These are phyloP conservation scores for Coreoperca whiteheadi DNA, from an alignment of 2,113 vertebrate genomes.

Conservation along the genomic window DNA sequence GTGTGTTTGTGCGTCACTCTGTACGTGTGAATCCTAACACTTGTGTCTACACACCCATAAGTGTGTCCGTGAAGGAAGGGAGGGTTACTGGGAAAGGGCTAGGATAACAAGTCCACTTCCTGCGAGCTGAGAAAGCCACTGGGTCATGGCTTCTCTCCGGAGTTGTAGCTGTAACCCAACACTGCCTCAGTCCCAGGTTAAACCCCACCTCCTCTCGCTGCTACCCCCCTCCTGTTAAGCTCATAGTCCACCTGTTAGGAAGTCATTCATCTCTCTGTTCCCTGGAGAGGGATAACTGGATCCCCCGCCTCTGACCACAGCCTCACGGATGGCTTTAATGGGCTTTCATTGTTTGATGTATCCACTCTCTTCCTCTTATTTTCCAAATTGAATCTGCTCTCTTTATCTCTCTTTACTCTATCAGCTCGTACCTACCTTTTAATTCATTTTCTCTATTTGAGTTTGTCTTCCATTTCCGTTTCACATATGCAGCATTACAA, in stretches of 20 bases:
- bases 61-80: neutral
- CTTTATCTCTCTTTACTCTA: conserved; percentile 28
- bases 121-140: conserved; percentile 48
- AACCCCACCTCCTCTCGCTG: conserved; percentile 26
- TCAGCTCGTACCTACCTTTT: conserved; percentile 10
- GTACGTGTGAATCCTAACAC: neutral
- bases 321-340: conserved; percentile 54
- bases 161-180: conserved; percentile 70
- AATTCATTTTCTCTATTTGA: neutral
- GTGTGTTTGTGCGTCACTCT: neutral
- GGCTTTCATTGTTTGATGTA: conserved; percentile 59
- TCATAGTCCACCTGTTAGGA: conserved; percentile 77
- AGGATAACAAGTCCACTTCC: conserved; percentile 73
- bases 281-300: conserved; percentile 49
- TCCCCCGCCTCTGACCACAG: conserved; percentile 45
- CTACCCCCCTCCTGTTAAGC: conserved; percentile 34
- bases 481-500: neutral
- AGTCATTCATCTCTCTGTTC: conserved; percentile 75
- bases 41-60: neutral
- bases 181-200: conserved; percentile 57
- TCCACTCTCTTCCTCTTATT: conserved; percentile 36
- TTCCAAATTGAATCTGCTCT: conserved; percentile 22
- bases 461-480: conserved; percentile 7
- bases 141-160: conserved; percentile 63
- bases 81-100: conserved; percentile 53